Percentiles rank a stretch among this genome's conserved stretches.
Evolutionary conservation across 1,140 invertebrate species (phyloP).

Genomic region (Brachionus rotundiformis): DNA sequence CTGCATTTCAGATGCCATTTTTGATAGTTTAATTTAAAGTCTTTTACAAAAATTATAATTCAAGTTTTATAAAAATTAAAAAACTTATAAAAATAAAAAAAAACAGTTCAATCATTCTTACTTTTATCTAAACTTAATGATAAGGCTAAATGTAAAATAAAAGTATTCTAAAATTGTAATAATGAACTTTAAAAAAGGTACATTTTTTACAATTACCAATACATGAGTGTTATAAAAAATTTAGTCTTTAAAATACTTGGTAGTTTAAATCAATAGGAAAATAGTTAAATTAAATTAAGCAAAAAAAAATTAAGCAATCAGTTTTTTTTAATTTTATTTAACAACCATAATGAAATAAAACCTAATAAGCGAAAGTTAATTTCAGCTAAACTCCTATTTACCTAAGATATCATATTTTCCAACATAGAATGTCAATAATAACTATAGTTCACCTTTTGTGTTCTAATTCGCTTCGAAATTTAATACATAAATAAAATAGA

Average conservation of each 20-base stretch:
- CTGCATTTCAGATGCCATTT: no score
- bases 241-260: neutral
- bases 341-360: constrained; percentile 19
- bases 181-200: neutral
- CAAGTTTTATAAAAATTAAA: neutral
- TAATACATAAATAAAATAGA: constrained; percentile 25
- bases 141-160: neutral
- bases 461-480: constrained; percentile 16
- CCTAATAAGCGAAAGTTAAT: constrained; percentile 26
- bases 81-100: no score
- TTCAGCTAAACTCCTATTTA: constrained; percentile 25
- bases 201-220: neutral
- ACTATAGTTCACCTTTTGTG: constrained; percentile 29
- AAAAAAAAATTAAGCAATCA: neutral
- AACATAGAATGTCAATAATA: constrained; percentile 38
- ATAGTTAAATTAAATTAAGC: constrained; percentile 5
- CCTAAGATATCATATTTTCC: constrained; percentile 38
- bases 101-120: neutral
- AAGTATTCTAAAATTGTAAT: neutral
- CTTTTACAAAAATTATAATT: neutral
- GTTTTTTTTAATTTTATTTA: constrained; percentile 13
- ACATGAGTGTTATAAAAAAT: neutral
- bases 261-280: neutral
- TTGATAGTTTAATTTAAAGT: no score
- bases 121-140: neutral